Conservation (phyloP, 2,113 vertebrate species). For the Vidua chalybeata region DNA sequence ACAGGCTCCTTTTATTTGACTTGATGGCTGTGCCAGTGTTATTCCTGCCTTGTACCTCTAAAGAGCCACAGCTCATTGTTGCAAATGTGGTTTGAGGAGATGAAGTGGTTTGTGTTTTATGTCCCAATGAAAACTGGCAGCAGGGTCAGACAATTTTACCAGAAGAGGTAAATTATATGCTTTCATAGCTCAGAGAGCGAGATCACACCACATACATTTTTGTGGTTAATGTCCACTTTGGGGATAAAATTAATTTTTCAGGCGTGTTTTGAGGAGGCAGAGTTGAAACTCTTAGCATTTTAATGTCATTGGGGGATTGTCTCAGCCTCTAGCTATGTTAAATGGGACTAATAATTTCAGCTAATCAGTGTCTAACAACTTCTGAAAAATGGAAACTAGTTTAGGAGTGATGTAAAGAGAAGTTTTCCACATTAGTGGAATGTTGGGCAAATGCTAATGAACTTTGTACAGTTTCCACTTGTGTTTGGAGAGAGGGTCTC, state of each 20-base stretch:
- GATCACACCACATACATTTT: background rate
- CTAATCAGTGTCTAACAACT: conserved; percentile 53
- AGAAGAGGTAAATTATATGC: conserved; percentile 27
- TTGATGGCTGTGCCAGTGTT: background rate
- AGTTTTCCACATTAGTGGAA: conserved; percentile 59
- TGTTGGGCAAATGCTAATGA: conserved; percentile 44
- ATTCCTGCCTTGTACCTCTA: background rate
- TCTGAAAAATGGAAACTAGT: conserved; percentile 63
- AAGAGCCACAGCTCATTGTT: background rate
- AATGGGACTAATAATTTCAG: conserved; percentile 52
- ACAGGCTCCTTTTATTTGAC: background rate
- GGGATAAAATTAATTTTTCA: conserved; percentile 57
- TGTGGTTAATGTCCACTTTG: conserved; percentile 57
- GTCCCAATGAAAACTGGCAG: conserved; percentile 5
- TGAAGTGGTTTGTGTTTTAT: conserved; percentile 3
- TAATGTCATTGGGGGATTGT: conserved; percentile 40
- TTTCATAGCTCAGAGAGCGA: background rate
- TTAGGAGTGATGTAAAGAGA: conserved; percentile 43
- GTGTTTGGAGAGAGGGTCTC: conserved; percentile 24
- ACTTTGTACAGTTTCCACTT: conserved; percentile 54
- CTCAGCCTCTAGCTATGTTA: conserved; percentile 57
- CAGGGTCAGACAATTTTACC: background rate
- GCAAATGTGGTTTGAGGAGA: background rate
- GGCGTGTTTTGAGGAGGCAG: conserved; percentile 26
- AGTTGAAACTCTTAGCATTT: conserved; percentile 29